phyloP scores from a whole-genome alignment of 2,888 invertebrate genomes.

The Drosophila fulvimacula region DNA sequence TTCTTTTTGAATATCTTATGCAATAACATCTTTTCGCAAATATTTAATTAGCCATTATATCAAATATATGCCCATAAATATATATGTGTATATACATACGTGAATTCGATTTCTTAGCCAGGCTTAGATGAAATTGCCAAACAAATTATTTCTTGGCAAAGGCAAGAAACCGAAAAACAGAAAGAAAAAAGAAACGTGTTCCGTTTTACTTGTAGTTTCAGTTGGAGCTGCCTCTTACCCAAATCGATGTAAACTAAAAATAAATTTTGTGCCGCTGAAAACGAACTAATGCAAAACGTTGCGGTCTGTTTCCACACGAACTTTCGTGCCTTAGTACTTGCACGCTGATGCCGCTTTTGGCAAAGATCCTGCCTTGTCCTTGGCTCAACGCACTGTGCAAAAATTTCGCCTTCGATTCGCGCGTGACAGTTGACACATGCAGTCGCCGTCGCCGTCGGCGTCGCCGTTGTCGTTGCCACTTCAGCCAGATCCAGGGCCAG shows the following conservation, averaged over 20 bases:
- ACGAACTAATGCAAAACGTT: conserved; percentile 68
- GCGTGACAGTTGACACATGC: conserved; percentile 60
- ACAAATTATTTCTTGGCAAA: conserved; percentile 51
- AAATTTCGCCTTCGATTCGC: conserved; percentile 63
- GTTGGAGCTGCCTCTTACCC: conserved; percentile 6
- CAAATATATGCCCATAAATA: not conserved
- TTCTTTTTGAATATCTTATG: not conserved
- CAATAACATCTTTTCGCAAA: not conserved
- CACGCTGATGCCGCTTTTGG: conserved; percentile 51
- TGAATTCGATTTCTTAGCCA: conserved; percentile 4
- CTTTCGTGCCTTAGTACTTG: conserved; percentile 16
- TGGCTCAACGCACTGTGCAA: conserved; percentile 38
- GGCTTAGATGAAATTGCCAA: conserved; percentile 24
- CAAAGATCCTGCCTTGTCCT: conserved; percentile 59
- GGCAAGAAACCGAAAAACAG: not conserved
- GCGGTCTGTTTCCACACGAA: conserved; percentile 70
- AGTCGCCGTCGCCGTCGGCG: conserved; percentile 28
- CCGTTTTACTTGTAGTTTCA: conserved; percentile 36
- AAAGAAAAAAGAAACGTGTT: conserved; percentile 8
- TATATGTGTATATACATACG: not conserved
- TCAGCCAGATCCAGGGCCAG: conserved; percentile 53
- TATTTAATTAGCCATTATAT: not conserved
- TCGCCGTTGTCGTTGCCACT: conserved; percentile 22
- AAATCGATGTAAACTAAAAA: conserved; percentile 38
- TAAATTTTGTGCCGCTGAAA: conserved; percentile 29